Conservation (phyloP, 1,140 invertebrate genomes). For the Drosophila novamexicana region DNA sequence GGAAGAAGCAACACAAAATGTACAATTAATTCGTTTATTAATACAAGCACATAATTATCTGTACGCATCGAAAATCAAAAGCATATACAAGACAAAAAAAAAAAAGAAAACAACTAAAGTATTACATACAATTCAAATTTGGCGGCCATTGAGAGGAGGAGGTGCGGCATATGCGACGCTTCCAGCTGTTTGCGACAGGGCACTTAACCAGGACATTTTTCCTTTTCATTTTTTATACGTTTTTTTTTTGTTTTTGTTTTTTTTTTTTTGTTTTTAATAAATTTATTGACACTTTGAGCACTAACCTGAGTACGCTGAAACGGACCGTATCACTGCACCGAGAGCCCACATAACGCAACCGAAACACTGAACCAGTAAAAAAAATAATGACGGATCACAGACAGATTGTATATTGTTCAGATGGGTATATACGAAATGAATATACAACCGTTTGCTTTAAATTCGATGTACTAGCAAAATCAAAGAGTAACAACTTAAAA, state of each 20-base stretch:
- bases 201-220: slow-evolving; percentile 14
- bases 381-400: background rate
- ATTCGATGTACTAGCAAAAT: background rate
- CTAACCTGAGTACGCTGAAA: background rate
- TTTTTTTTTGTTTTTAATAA: background rate
- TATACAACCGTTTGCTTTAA: background rate
- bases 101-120: background rate
- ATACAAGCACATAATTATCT: background rate
- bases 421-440: background rate
- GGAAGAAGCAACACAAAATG: slow-evolving; percentile 10
- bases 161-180: background rate
- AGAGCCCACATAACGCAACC: background rate
- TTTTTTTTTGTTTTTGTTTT: background rate
- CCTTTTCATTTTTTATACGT: background rate
- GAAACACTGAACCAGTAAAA: background rate
- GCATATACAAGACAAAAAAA: background rate
- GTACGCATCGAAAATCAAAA: background rate
- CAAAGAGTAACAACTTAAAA: background rate
- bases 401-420: background rate
- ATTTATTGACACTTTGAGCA: background rate
- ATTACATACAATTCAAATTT: slow-evolving; percentile 24
- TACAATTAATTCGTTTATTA: slow-evolving; percentile 11
- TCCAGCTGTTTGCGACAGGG: background rate
- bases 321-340: slow-evolving; percentile 1
- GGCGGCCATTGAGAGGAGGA: background rate